Base-by-base conservation (phyloP, 2,113 vertebrate species). In the Deroptyus accipitrinus region DNA sequence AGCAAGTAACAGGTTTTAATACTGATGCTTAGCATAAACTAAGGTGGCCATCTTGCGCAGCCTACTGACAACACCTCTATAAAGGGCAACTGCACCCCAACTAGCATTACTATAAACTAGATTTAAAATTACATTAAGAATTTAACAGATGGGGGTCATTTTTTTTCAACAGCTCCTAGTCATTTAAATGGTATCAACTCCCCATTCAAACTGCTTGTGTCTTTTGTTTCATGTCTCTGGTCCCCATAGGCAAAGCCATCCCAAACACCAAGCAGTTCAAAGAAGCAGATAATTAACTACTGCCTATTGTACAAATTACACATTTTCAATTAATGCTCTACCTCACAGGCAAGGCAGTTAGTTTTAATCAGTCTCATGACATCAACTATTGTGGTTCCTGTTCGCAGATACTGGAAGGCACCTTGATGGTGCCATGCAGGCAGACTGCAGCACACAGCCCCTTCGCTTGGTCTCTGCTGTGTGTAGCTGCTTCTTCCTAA, bases 291-390 rank as follows among this genome's bases (percentile, higher is more conserved):
- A 96, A 96, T 95, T 96, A 96, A 97, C 94, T 92, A 96, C 92
- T 92, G 91, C 86, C 94, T 95, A 91, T 92, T 94, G 95, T 94
- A 97, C 92, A 97, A 96, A 96, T 95, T 89, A 89, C 94, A 96
- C 74, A 87, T 93, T 96, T 97, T 94, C 94, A 96, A 96, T 97
- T 96, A 97, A 96, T 92, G 94, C 94, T 96, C 92, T 96, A 96
- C 95, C 95, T 96, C 88, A 94, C 62, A 95, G 94, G 94, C 95
- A 94, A 91, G 86, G 86, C 78, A 91, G 95, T 91, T 96, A 94
- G 91, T 96, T 97, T 97, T 94, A 96, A 96, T 95, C 95, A 94
- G 92, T 84, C 91, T 97, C 94, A 94, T 89, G 94, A 91, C 86
- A 94, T 94, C 96, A 85, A 44, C 94, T 89, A 83, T 73, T 92